phyloP scores from a whole-genome alignment of 1,140 invertebrate species.

The Lasioglossum albipes region DNA sequence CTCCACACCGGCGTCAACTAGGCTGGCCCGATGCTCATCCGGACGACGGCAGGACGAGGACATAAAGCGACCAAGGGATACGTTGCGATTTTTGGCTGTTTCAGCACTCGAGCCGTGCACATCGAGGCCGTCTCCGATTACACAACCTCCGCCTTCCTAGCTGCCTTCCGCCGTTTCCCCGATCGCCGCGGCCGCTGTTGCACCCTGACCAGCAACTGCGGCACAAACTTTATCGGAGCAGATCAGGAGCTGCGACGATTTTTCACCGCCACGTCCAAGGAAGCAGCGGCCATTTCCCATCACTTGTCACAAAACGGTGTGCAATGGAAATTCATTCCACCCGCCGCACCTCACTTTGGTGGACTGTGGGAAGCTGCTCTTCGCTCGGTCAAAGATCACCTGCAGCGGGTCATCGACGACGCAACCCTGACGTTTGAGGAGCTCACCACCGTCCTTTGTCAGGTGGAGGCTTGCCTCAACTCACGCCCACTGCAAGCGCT shows the following conservation, averaged over 20 bases:
- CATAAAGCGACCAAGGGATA: too few species aligned
- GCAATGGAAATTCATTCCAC: slow-evolving; percentile 38
- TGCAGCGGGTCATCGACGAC: slow-evolving; percentile 28
- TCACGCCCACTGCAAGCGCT: background rate
- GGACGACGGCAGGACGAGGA: too few species aligned
- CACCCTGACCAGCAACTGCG: background rate
- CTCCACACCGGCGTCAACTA: too few species aligned
- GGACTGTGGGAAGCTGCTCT: too few species aligned
- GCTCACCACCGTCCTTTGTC: too few species aligned
- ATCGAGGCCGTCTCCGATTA: background rate
- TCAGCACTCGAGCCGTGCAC: too few species aligned
- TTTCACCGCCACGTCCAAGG: background rate
- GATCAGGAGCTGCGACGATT: background rate
- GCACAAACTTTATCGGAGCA: background rate
- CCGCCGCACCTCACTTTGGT: slow-evolving; percentile 34
- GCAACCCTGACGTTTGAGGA: too few species aligned
- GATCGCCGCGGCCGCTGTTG: background rate
- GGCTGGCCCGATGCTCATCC: too few species aligned
- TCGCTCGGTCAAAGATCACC: slow-evolving; percentile 39
- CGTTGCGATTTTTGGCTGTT: too few species aligned
- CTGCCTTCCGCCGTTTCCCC: background rate
- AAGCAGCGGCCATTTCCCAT: background rate
- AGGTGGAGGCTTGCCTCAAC: slow-evolving; percentile 46
- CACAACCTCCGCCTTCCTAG: background rate
- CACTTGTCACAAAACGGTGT: background rate